Conservation (phyloP, 2,797 vertebrate genomes). For the Falco biarmicus region DNA sequence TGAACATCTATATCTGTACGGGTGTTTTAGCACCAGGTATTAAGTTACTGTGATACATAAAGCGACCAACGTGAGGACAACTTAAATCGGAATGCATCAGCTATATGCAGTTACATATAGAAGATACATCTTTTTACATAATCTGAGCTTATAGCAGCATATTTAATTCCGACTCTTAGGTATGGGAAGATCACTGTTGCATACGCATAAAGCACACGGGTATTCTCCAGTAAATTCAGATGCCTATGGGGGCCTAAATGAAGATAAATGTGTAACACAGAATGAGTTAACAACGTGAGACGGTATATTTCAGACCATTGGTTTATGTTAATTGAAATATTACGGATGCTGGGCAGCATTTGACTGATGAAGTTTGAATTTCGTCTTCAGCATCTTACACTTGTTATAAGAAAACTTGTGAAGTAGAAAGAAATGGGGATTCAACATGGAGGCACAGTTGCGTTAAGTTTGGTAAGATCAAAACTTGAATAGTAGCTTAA, state of each 20-base stretch:
- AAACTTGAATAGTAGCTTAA: not conserved
- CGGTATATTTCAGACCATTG: not conserved
- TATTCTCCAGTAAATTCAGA: not conserved
- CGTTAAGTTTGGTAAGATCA: not conserved
- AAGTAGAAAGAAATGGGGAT: not conserved
- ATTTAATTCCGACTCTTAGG: not conserved
- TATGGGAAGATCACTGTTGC: not conserved
- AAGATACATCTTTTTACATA: not conserved
- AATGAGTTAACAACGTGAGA: not conserved
- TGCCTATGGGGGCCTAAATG: not conserved
- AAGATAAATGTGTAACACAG: fast-evolving
- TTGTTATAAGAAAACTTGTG: not conserved
- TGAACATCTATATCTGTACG: not conserved
- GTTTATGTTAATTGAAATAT: not conserved
- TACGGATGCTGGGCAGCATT: not conserved
- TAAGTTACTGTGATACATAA: slow-evolving; percentile 20
- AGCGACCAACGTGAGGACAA: not conserved
- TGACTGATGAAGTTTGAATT: not conserved
- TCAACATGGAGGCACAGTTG: not conserved
- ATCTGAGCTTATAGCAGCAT: not conserved
- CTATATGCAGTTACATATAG: not conserved
- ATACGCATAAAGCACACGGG: not conserved
- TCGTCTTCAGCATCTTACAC: not conserved
- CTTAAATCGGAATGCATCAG: not conserved
- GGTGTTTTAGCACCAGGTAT: not conserved